Conservation (phyloP, 1,140 invertebrate species). For the Augochlora pura region DNA sequence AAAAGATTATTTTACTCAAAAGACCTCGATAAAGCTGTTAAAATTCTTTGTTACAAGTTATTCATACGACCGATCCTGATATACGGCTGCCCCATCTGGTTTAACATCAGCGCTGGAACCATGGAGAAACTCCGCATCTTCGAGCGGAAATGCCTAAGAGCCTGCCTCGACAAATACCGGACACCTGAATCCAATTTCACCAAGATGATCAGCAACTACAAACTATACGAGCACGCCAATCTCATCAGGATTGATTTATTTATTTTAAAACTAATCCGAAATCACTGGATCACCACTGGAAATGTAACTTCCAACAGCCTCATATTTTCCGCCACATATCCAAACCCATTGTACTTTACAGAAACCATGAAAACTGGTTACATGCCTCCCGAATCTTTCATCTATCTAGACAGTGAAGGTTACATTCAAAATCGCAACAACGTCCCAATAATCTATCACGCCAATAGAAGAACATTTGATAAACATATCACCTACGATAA, state of each 20-base stretch:
- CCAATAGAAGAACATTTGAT: too few relatives aligned
- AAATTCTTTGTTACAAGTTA: not conserved
- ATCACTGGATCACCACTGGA: not conserved
- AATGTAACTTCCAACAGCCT: slow-evolving; percentile 4
- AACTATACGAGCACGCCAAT: not conserved
- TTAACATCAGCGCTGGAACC: not conserved
- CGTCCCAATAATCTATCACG: slow-evolving; percentile 30
- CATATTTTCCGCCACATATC: not conserved
- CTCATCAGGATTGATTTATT: not conserved
- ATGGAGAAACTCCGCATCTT: not conserved
- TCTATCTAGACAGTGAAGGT: slow-evolving; percentile 9
- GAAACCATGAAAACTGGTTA: too few relatives aligned
- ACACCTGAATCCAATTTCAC: not conserved
- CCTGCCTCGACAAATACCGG: not conserved
- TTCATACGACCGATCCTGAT: not conserved
- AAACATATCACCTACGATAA: too few relatives aligned
- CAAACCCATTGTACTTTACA: slow-evolving; percentile 21
- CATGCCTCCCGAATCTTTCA: slow-evolving; percentile 28
- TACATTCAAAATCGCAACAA: slow-evolving; percentile 34
- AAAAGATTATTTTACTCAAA: not conserved
- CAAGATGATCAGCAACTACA: not conserved
- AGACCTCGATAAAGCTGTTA: not conserved
- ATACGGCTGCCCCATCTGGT: too few relatives aligned
- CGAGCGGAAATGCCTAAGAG: not conserved
- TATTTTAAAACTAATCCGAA: not conserved